Evolutionary conservation across 2,113 vertebrate species (phyloP).

Genomic region (Hyla sarda): DNA sequence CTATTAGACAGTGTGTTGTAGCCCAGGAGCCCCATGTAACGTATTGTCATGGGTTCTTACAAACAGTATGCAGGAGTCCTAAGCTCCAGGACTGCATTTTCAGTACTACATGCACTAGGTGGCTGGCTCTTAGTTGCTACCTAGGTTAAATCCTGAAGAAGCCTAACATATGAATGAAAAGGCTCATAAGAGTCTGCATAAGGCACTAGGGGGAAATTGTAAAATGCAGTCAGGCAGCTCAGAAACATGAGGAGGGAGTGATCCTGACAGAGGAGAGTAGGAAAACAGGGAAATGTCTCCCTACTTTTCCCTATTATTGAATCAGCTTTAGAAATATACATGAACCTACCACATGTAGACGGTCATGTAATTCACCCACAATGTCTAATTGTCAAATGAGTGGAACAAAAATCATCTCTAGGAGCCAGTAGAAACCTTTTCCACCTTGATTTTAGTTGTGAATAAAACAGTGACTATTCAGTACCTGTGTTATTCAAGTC

Average conservation of each 20-base stretch:
- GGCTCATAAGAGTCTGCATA: neutral
- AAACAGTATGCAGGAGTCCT: neutral
- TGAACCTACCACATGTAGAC: no score
- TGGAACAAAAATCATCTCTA: neutral
- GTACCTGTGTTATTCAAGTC: neutral
- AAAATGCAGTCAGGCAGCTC: neutral
- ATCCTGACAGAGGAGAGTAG: neutral
- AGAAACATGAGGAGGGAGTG: neutral
- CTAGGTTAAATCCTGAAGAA: neutral
- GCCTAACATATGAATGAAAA: neutral
- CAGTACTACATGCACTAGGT: neutral
- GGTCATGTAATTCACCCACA: neutral
- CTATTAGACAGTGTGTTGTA: neutral
- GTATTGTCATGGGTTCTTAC: neutral
- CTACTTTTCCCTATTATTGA: neutral
- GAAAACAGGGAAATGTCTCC: neutral
- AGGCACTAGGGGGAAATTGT: constrained; percentile 2
- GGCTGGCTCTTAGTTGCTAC: neutral
- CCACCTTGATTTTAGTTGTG: neutral
- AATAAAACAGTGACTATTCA: neutral
- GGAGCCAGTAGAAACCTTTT: neutral
- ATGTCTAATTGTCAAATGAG: neutral
- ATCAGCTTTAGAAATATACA: neutral
- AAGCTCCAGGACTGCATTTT: neutral
- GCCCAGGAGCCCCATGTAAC: neutral